phyloP scores from a whole-genome alignment of 2,888 invertebrate species.

The Germaria angustata region DNA sequence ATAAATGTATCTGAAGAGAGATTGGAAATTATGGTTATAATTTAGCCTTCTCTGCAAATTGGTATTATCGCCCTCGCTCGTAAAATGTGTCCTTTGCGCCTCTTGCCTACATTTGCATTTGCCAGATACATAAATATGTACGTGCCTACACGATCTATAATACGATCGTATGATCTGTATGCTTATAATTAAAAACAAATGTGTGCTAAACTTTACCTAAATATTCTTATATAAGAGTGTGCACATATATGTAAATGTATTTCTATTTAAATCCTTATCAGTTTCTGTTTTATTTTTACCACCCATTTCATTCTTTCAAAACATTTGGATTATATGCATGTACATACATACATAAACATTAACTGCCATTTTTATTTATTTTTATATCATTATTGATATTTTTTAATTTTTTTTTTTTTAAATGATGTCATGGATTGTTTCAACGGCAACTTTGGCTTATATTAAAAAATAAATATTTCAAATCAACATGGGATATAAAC shows the following conservation, averaged over 20 bases:
- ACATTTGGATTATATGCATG: constrained; percentile 17
- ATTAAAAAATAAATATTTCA: too few relatives aligned
- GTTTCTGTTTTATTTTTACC: constrained; percentile 11
- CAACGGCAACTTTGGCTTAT: not conserved
- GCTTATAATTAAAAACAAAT: constrained; percentile 24
- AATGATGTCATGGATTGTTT: constrained; percentile 60
- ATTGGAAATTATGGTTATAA: constrained; percentile 8
- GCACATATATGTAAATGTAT: too few relatives aligned
- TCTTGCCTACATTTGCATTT: not conserved
- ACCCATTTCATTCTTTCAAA: constrained; percentile 51
- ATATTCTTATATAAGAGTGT: too few relatives aligned
- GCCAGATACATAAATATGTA: not conserved
- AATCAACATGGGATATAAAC: too few relatives aligned
- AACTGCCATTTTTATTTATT: constrained; percentile 17
- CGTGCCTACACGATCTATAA: too few relatives aligned
- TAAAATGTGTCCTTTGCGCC: not conserved
- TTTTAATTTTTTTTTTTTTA: constrained; percentile 24
- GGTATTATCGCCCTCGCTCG: constrained; percentile 15
- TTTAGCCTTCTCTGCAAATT: constrained; percentile 8
- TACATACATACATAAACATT: constrained; percentile 7
- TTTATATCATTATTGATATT: not conserved
- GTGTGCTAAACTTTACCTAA: constrained; percentile 22
- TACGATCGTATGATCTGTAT: too few relatives aligned
- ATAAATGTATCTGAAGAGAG: not conserved
- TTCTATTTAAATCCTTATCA: constrained; percentile 37